These are phyloP conservation scores for Aspidiotus destructor DNA, from an alignment of 2,888 invertebrate genomes.

Conservation along the genomic window DNA sequence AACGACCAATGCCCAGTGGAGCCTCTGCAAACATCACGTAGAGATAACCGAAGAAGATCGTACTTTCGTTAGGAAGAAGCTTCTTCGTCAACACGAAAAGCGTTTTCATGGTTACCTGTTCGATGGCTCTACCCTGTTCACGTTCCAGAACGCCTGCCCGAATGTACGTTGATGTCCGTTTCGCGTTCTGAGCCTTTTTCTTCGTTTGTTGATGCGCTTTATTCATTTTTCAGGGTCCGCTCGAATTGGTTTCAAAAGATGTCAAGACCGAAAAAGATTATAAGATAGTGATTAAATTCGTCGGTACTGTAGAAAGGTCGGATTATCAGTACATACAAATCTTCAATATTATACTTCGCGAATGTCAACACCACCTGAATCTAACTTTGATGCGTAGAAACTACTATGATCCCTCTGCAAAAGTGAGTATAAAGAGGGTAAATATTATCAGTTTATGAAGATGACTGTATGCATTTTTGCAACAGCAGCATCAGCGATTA, in stretches of 20 bases:
- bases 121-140: constrained; percentile 63
- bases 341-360: constrained; percentile 66
- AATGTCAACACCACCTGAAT: constrained; percentile 53
- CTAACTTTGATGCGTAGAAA: constrained; percentile 62
- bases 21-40: no score
- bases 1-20: no score
- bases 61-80: constrained; percentile 50
- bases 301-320: no score
- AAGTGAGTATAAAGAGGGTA: no score
- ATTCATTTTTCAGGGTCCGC: constrained; percentile 42
- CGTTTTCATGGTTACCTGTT: constrained; percentile 58
- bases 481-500: no score
- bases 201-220: no score
- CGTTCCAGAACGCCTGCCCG: constrained; percentile 44
- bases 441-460: no score
- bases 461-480: no score
- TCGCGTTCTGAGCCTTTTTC: constrained; percentile 6
- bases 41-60: constrained; percentile 53
- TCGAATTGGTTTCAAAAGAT: constrained; percentile 52
- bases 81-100: constrained; percentile 50
- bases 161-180: no score
- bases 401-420: constrained; percentile 59
- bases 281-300: no score
- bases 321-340: no score
- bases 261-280: constrained; percentile 53